A percentile compares a stretch with the other conserved stretches of the same genome.
phyloP scores from a whole-genome alignment of 2,888 invertebrate genomes.

The Synanthedon vespiformis region DNA sequence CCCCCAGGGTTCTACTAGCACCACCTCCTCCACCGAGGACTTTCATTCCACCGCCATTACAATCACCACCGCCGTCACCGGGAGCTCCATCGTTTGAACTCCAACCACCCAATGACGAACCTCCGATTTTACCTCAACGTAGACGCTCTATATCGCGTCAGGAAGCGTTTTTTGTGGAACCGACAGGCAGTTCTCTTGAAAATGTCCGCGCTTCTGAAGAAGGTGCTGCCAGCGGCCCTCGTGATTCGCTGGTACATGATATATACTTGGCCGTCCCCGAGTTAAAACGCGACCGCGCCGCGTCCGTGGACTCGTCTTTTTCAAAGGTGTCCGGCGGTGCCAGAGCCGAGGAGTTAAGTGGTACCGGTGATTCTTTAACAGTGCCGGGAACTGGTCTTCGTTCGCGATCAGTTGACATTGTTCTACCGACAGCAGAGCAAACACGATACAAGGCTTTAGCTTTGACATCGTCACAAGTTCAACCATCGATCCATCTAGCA shows the following conservation, averaged over 20 bases:
- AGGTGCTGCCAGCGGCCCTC: slow-evolving; percentile 35
- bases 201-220: slow-evolving; percentile 73
- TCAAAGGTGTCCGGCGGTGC: slow-evolving; percentile 79
- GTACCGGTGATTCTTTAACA: slow-evolving; percentile 71
- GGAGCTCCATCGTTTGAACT: slow-evolving; percentile 71
- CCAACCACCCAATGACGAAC: slow-evolving; percentile 63
- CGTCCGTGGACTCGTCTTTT: slow-evolving; percentile 89
- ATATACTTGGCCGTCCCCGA: slow-evolving; percentile 86
- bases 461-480: slow-evolving; percentile 68
- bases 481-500: slow-evolving; percentile 23
- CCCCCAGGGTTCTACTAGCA: slow-evolving; percentile 74
- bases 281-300: slow-evolving; percentile 85
- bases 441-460: slow-evolving; percentile 87
- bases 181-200: slow-evolving; percentile 77
- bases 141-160: slow-evolving; percentile 84
- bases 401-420: slow-evolving; percentile 89
- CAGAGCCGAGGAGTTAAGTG: slow-evolving; percentile 78
- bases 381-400: slow-evolving; percentile 81
- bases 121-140: slow-evolving; percentile 59
- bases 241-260: slow-evolving; percentile 72
- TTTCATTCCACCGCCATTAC: slow-evolving; percentile 36
- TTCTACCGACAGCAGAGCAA: slow-evolving; percentile 86
- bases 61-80: slow-evolving; percentile 67
- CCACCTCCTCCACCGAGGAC: slow-evolving; percentile 67
- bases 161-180: slow-evolving; percentile 84